A percentile compares a stretch with the other conserved stretches of the same genome.
Conservation (phyloP, 2,888 invertebrate genomes). For the Xestoiulus laeticollis region DNA sequence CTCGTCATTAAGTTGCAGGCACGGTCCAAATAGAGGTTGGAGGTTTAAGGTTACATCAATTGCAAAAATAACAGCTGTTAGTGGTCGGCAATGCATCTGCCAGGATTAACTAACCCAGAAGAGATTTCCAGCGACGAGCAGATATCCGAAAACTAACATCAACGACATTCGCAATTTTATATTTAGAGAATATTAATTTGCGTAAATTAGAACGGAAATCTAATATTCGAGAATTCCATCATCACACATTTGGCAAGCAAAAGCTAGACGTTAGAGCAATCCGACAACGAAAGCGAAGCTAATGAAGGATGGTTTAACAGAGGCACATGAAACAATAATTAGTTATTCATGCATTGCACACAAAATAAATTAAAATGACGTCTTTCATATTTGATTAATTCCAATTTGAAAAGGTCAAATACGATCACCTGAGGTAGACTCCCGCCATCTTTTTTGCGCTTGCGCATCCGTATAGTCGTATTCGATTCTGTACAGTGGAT, state of each 20-base stretch:
- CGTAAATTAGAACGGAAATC: background rate
- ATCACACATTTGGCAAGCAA: background rate
- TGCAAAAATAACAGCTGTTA: slow-evolving; percentile 7
- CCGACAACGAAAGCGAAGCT: background rate
- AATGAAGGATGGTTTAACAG: background rate
- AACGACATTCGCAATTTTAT: background rate
- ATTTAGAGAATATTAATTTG: background rate
- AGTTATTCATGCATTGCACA: background rate
- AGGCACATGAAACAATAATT: background rate
- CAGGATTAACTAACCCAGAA: background rate
- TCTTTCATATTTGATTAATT: background rate
- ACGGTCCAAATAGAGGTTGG: background rate
- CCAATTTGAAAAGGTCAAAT: slow-evolving; percentile 24
- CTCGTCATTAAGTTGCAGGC: background rate
- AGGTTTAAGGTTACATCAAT: background rate
- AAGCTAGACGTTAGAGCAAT: background rate
- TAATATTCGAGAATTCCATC: background rate
- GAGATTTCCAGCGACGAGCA: background rate
- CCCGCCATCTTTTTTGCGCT: slow-evolving; percentile 23
- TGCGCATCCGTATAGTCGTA: background rate
- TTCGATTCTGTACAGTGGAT: background rate
- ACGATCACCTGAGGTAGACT: slow-evolving; percentile 28
- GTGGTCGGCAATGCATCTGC: background rate
- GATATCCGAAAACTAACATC: background rate
- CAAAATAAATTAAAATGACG: background rate